Percentiles rank a stretch among this genome's conserved stretches.
phyloP scores from a whole-genome alignment of 2,113 vertebrate species.

The Procavia capensis region DNA sequence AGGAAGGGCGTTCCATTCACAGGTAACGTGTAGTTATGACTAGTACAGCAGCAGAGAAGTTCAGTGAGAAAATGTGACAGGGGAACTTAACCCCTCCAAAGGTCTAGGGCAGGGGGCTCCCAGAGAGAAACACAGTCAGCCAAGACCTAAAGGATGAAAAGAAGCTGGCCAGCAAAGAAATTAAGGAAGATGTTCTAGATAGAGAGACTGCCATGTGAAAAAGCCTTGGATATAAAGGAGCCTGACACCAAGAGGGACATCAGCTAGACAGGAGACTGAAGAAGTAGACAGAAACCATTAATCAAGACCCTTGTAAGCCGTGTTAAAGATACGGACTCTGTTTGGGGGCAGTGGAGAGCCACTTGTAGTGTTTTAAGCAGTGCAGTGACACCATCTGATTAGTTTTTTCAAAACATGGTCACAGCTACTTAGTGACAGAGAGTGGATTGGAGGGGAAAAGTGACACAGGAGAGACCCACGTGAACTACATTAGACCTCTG shows the following conservation, averaged over 20 bases:
- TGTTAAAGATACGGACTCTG: not conserved
- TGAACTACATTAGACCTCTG: too few relatives aligned
- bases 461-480: not conserved
- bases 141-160: not conserved
- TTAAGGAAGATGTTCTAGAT: not conserved
- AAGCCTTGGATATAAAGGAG: not conserved
- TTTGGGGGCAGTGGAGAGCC: not conserved
- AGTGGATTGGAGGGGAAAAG: not conserved
- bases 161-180: not conserved
- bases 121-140: not conserved
- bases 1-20: not conserved
- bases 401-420: constrained; percentile 9
- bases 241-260: not conserved
- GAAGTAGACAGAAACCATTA: not conserved
- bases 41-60: not conserved
- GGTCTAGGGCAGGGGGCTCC: not conserved
- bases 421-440: not conserved
- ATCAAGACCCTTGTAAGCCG: not conserved
- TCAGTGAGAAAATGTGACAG: not conserved
- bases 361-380: constrained; percentile 8
- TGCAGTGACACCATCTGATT: not conserved
- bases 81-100: not conserved
- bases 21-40: not conserved
- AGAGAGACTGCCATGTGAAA: not conserved
- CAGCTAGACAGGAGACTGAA: not conserved